Conservation (phyloP, 2,797 vertebrate species). For the Acanthurus lineatus region DNA sequence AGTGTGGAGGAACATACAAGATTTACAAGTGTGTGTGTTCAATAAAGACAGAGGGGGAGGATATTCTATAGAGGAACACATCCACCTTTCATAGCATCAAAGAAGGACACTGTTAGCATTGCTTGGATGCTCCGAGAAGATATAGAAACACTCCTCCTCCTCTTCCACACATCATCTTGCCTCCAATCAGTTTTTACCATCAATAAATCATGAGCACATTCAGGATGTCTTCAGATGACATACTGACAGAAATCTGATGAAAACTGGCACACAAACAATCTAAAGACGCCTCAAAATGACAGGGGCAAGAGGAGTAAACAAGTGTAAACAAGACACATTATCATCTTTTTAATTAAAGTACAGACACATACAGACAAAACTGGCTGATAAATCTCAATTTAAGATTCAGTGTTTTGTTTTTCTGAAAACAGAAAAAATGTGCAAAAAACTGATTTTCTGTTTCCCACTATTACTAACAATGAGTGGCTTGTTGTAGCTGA, state of each 20-base stretch:
- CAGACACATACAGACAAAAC: background rate
- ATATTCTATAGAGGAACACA: background rate
- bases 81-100: constrained; percentile 7
- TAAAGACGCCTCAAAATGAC: background rate
- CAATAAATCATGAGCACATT: constrained; percentile 4
- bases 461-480: background rate
- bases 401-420: background rate
- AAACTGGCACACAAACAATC: background rate
- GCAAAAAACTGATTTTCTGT: background rate
- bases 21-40: background rate
- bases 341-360: background rate
- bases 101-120: background rate
- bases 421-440: background rate
- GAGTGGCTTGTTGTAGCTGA: background rate
- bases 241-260: background rate
- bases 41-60: background rate
- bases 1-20: background rate
- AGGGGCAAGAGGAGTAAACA: too few relatives aligned
- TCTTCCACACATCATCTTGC: background rate
- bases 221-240: background rate
- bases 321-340: background rate
- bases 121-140: background rate
- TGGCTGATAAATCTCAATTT: background rate
- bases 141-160: background rate
- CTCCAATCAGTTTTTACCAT: background rate